Conservation (phyloP, 2,888 invertebrate genomes). For the Halocaridina rubra region DNA sequence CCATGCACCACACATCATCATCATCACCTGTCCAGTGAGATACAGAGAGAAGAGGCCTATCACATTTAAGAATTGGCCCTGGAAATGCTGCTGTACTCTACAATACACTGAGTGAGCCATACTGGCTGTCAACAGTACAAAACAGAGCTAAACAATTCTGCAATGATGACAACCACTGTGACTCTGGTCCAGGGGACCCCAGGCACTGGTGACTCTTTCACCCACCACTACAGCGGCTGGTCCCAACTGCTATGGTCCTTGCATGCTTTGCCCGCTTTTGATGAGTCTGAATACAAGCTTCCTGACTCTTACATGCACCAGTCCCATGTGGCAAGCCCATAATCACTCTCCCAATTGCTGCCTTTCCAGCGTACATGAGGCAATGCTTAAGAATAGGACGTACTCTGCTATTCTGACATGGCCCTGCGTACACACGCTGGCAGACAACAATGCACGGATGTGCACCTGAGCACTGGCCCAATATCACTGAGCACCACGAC, state of each 20-base stretch:
- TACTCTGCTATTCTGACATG: constrained; percentile 33
- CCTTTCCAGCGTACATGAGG: constrained; percentile 31
- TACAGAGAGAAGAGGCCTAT: constrained; percentile 55
- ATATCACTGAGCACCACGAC: constrained; percentile 58
- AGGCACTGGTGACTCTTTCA: constrained; percentile 59
- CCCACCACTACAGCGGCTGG: constrained; percentile 53
- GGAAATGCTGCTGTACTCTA: constrained; percentile 61
- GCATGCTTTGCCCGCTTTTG: constrained; percentile 29
- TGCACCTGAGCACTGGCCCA: constrained; percentile 45
- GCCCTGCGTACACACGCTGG: constrained; percentile 47
- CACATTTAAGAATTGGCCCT: constrained; percentile 60
- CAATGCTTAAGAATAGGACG: constrained; percentile 22
- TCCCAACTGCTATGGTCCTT: constrained; percentile 56
- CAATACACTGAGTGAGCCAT: constrained; percentile 56
- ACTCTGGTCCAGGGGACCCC: constrained; percentile 58
- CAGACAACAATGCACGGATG: constrained; percentile 54
- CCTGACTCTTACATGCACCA: not conserved
- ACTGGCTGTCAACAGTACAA: constrained; percentile 51
- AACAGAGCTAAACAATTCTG: constrained; percentile 44
- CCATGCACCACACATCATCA: constrained; percentile 54
- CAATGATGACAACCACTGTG: constrained; percentile 47
- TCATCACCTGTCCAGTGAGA: constrained; percentile 52
- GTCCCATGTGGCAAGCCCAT: constrained; percentile 35
- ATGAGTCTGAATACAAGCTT: not conserved
- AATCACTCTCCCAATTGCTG: constrained; percentile 4